phyloP scores from a whole-genome alignment of 2,888 invertebrate species.

The Rhorus exstirpatorius region DNA sequence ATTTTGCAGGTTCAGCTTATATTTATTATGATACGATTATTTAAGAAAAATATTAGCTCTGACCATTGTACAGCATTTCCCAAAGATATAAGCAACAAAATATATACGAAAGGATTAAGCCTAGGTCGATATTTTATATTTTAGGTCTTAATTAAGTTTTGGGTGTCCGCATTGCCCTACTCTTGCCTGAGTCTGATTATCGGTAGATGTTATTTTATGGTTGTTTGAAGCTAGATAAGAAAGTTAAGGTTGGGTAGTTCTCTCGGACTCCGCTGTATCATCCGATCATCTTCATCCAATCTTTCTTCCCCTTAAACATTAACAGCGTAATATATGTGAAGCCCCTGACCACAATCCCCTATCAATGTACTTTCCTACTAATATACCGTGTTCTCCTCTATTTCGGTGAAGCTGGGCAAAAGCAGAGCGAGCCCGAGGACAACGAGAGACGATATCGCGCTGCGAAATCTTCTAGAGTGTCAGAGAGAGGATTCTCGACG shows the following conservation, averaged over 20 bases:
- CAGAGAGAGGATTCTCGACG: constrained; percentile 73
- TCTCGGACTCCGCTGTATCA: constrained; percentile 14
- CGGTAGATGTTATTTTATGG: constrained; percentile 73
- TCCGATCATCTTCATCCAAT: constrained; percentile 37
- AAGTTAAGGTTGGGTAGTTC: constrained; percentile 4
- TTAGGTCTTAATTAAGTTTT: too few relatives aligned
- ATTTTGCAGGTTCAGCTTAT: too few relatives aligned
- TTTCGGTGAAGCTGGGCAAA: constrained; percentile 47
- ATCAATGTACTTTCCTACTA: constrained; percentile 71
- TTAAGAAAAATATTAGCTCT: too few relatives aligned
- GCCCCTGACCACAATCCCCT: constrained; percentile 38
- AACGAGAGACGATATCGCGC: constrained; percentile 79
- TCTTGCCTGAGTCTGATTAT: constrained; percentile 84
- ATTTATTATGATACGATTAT: too few relatives aligned
- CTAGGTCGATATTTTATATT: too few relatives aligned
- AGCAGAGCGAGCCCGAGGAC: constrained; percentile 67
- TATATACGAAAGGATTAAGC: too few relatives aligned
- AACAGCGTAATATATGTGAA: constrained; percentile 42
- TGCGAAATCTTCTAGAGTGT: constrained; percentile 82
- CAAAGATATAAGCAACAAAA: too few relatives aligned
- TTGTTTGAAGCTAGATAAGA: constrained; percentile 20
- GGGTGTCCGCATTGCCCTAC: too few relatives aligned
- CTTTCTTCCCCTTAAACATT: constrained; percentile 19
- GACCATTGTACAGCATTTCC: too few relatives aligned
- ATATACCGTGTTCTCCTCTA: constrained; percentile 73